Conservation (phyloP, 2,888 invertebrate species). For the Thera britannica region DNA sequence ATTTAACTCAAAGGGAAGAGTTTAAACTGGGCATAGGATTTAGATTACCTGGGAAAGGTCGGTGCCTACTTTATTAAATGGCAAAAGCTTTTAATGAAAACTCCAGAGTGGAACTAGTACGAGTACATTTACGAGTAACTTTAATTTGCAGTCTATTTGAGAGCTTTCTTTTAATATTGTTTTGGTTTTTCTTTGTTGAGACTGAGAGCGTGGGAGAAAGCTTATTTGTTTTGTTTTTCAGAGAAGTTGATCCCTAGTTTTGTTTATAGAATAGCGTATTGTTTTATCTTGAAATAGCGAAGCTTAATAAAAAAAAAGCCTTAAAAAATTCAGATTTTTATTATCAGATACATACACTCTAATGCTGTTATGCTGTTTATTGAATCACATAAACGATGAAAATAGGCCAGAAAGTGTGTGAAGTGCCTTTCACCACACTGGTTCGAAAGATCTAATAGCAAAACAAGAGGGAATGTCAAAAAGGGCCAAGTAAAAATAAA, state of each 20-base stretch:
- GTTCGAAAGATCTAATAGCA: too few relatives aligned
- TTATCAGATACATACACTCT: background rate
- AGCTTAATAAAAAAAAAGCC: background rate
- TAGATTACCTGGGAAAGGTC: slow-evolving; percentile 31
- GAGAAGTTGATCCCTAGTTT: background rate
- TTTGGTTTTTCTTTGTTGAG: slow-evolving; percentile 10
- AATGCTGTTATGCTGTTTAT: background rate
- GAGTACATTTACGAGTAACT: slow-evolving; percentile 15
- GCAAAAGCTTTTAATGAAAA: slow-evolving; percentile 39
- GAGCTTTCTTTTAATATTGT: slow-evolving; percentile 18
- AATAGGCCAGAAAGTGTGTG: too few relatives aligned
- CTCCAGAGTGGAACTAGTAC: slow-evolving; percentile 20
- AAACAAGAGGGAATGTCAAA: too few relatives aligned
- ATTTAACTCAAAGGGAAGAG: slow-evolving; percentile 35
- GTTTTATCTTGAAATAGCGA: background rate
- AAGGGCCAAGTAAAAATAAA: too few relatives aligned
- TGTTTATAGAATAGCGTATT: background rate
- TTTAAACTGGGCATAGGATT: slow-evolving; percentile 36
- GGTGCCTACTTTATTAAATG: slow-evolving; percentile 31
- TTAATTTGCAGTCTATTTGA: slow-evolving; percentile 27
- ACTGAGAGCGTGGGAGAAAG: background rate
- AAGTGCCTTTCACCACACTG: too few relatives aligned
- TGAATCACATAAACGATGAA: too few relatives aligned
- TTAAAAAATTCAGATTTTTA: background rate
- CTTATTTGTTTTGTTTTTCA: background rate